These are phyloP conservation scores for Rhamphomyia laevipes DNA, from an alignment of 2,888 invertebrate genomes.

Conservation along the genomic window DNA sequence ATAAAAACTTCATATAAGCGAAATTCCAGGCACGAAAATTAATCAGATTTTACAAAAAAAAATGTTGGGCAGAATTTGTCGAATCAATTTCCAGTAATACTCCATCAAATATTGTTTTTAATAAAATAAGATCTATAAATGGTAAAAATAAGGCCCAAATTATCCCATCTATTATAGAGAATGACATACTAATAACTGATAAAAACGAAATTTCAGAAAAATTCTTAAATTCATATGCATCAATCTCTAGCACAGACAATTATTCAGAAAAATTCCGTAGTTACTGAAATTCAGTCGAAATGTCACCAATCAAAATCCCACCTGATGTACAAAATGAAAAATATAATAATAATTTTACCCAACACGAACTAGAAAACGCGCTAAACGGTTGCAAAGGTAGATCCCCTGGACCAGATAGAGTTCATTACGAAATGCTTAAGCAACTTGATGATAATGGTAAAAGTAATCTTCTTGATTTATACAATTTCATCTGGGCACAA, in stretches of 20 bases:
- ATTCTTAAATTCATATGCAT: too few species aligned
- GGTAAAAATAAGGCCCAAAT: too few species aligned
- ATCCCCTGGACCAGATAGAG: background rate
- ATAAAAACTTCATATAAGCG: background rate
- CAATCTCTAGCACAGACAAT: too few species aligned
- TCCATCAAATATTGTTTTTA: background rate
- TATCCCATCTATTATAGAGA: too few species aligned
- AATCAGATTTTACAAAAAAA: background rate
- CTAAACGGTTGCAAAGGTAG: background rate
- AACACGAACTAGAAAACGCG: background rate
- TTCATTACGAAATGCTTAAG: background rate
- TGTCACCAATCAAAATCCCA: slow-evolving; percentile 2
- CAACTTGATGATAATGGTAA: background rate
- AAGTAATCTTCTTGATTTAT: background rate
- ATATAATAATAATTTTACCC: background rate
- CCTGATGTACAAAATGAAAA: slow-evolving; percentile 2
- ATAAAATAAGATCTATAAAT: too few species aligned
- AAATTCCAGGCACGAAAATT: background rate
- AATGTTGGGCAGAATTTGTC: background rate
- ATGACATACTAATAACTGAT: too few species aligned
- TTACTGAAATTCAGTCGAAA: too few species aligned
- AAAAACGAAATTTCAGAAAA: too few species aligned
- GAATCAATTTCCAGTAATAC: background rate
- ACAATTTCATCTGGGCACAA: background rate
- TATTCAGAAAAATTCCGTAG: too few species aligned